Conservation (phyloP, 2,888 invertebrate species). For the Harpagoxenus sublaevis region DNA sequence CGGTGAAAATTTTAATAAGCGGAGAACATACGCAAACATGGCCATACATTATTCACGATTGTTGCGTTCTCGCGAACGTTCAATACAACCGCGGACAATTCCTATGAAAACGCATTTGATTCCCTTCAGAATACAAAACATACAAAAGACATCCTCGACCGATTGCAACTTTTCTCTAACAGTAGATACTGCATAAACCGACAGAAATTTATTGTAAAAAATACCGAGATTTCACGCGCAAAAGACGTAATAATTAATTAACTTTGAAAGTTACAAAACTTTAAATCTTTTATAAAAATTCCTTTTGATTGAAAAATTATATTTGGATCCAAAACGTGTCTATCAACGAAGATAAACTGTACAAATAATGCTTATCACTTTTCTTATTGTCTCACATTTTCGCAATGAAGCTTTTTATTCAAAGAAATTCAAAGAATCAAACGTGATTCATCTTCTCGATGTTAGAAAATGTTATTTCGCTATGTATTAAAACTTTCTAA, state of each 20-base stretch:
- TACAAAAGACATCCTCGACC: neutral
- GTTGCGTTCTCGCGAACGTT: neutral
- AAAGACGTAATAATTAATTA: neutral
- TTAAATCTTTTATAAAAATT: neutral
- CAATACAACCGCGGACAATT: neutral
- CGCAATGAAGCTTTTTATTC: neutral
- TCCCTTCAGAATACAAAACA: neutral
- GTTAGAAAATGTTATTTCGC: neutral
- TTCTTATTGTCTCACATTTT: neutral
- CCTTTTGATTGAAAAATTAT: neutral
- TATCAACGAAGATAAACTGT: neutral
- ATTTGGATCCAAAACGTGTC: neutral
- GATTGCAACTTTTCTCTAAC: constrained; percentile 1
- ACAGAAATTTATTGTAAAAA: neutral
- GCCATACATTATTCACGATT: constrained; percentile 47
- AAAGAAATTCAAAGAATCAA: neutral
- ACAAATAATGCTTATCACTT: neutral
- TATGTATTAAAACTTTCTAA: neutral
- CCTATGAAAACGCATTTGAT: neutral
- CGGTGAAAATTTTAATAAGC: constrained; percentile 40
- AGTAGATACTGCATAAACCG: neutral
- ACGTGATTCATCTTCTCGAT: neutral
- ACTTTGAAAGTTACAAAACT: neutral
- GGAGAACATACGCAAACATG: neutral
- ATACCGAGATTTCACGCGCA: neutral